A percentile compares a stretch with the other conserved stretches of the same genome.
Conservation (phyloP, 2,797 vertebrate genomes). For the Phataginus tetradactyla region DNA sequence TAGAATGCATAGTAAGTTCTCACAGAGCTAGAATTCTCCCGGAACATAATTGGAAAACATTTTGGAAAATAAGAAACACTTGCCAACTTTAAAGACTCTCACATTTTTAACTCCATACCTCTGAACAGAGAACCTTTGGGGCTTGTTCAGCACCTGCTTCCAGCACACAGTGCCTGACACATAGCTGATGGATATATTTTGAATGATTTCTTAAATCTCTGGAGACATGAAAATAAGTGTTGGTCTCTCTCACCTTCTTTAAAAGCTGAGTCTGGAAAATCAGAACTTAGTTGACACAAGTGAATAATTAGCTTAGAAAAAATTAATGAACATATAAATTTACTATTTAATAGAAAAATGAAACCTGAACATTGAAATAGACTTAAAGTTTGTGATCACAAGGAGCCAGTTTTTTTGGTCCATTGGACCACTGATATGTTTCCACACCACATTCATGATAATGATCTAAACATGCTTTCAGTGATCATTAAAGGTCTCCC, state of each 20-base stretch:
- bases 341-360: not conserved
- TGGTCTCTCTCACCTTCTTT: not conserved
- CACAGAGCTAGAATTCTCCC: not conserved
- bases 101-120: not conserved
- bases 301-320: not conserved
- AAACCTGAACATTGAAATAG: not conserved
- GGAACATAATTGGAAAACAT: not conserved
- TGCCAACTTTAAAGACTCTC: not conserved
- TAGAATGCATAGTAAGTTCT: not conserved
- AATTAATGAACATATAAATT: not conserved
- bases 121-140: not conserved
- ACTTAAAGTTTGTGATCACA: not conserved
- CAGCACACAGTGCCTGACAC: not conserved
- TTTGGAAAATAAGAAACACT: not conserved
- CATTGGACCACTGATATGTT: not conserved
- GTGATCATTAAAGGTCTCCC: not conserved
- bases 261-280: not conserved
- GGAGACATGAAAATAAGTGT: not conserved
- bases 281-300: not conserved
- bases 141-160: not conserved
- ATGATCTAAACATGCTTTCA: not conserved
- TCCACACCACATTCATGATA: not conserved
- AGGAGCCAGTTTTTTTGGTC: not conserved
- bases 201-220: not conserved
- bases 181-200: not conserved